phyloP scores from a whole-genome alignment of 2,888 invertebrate genomes.

The Baronia brevicornis region DNA sequence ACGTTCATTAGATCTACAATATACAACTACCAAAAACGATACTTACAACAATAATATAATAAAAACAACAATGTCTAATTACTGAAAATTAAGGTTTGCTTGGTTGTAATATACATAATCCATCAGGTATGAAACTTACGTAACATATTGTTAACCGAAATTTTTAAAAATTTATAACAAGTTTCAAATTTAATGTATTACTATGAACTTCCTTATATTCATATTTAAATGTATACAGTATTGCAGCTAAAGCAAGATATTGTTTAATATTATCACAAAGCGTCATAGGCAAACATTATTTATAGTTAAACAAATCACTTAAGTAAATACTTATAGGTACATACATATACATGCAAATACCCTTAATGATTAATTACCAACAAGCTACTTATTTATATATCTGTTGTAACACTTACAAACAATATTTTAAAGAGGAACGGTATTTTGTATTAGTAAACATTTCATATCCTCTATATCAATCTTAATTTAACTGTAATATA shows the following conservation, averaged over 20 bases:
- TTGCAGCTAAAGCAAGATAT: constrained; percentile 11
- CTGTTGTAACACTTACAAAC: constrained; percentile 1
- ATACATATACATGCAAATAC: constrained; percentile 2
- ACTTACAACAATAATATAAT: too few species aligned
- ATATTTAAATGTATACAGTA: background rate
- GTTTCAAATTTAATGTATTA: too few species aligned
- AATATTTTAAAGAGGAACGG: background rate
- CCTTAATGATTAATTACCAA: constrained; percentile 7
- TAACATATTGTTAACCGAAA: too few species aligned
- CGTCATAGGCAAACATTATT: constrained; percentile 28
- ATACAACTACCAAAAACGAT: too few species aligned
- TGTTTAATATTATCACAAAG: constrained; percentile 45
- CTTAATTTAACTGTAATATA: too few species aligned
- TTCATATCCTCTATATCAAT: background rate
- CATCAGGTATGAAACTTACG: too few species aligned
- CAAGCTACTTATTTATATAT: background rate
- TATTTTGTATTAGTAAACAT: constrained; percentile 3
- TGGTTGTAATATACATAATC: too few species aligned
- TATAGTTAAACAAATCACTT: constrained; percentile 32
- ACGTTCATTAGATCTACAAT: too few species aligned
- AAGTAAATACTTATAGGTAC: constrained; percentile 14
- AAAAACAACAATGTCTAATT: too few species aligned
- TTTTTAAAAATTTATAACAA: too few species aligned
- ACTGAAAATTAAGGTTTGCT: too few species aligned
- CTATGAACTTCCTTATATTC: too few species aligned